Base-by-base conservation (phyloP, 2,888 invertebrate genomes). In the Coelinius sp. region DNA sequence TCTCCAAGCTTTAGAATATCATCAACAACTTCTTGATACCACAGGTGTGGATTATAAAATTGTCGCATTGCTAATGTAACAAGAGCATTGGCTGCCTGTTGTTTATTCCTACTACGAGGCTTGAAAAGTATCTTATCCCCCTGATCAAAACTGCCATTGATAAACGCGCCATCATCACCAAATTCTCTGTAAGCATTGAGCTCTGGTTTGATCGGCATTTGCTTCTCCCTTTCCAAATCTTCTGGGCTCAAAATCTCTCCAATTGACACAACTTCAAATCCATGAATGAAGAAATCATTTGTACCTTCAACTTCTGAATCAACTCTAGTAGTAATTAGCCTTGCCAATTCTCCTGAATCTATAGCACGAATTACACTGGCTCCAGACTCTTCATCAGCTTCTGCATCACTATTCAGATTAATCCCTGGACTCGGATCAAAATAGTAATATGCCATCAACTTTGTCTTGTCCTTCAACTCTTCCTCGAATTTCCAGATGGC, bases 1-100 rank as follows among this genome's bases (percentile, higher is more conserved):
- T 90, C 89, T 0, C 90, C 92, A 0, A 90, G 84, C 0, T 85
- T 82, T 75, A 92, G 82, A 10, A 92, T 88, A 49, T 90, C 90
- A 72, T 90, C 91, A 2, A 91, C 80, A 0, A 92, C 91, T n/a
- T 89, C 89, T 2, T 88, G 85, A 4, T 91, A 90, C 93, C 93
- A 93, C 3, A 90, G 88, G 56, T 89, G 89, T 0, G 92, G 89
- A 4, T 90, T 89, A 7, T 92, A 90, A 0, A 92, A 82, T 76
- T 90, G 88, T 0, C 91, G 88, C 92, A 92, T 92, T 20, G 90
- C 91, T 0, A 91, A 87, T 0, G 90, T 89, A 0, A 91, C 90
- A 0, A 92, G 82, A 0, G 92, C 91, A 0, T 90, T 90, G 4
- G 90, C 89, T 0, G 92, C 88, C 0, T 91, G 90, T 70, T 92